Percentiles rank a stretch among this genome's conserved stretches.
These are phyloP conservation scores for Cranoglanis bouderius DNA, from an alignment of 2,113 vertebrate genomes.

Conservation along the genomic window DNA sequence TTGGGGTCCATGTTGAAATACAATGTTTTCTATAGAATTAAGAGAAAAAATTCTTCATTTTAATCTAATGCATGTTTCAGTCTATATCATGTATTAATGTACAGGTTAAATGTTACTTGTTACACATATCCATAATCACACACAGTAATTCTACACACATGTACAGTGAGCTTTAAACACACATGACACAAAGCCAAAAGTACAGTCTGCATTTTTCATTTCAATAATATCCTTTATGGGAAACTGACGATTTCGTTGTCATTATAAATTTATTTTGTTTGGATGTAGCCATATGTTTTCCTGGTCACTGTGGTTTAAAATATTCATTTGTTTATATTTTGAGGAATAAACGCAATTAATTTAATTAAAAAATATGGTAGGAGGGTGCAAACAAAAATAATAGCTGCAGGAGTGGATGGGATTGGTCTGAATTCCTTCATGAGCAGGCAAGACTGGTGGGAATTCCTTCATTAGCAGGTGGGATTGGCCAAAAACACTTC, in stretches of 20 bases:
- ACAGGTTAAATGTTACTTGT: not conserved
- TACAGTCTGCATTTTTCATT: not conserved
- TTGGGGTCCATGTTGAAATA: conserved; percentile 79
- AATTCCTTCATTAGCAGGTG: not conserved
- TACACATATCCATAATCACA: not conserved
- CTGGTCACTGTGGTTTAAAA: not conserved
- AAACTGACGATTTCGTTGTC: not conserved
- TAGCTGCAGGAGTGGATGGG: not conserved
- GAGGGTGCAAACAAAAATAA: not conserved
- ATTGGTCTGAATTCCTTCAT: not conserved
- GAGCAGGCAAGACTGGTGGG: not conserved
- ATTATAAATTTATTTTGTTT: too few species aligned
- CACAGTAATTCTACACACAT: not conserved
- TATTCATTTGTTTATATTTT: not conserved
- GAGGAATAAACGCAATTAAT: not conserved
- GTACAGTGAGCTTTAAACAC: not conserved
- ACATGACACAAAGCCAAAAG: not conserved
- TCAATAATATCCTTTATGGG: not conserved
- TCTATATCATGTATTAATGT: not conserved
- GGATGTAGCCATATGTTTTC: not conserved
- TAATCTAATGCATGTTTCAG: not conserved
- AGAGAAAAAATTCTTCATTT: conserved; percentile 41
- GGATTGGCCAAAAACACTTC: not conserved
- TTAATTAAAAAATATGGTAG: not conserved
- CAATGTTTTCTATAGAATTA: conserved; percentile 63